Percentiles rank a stretch among this genome's conserved stretches.
phyloP scores from a whole-genome alignment of 2,888 invertebrate genomes.

The Homarus gammarus region DNA sequence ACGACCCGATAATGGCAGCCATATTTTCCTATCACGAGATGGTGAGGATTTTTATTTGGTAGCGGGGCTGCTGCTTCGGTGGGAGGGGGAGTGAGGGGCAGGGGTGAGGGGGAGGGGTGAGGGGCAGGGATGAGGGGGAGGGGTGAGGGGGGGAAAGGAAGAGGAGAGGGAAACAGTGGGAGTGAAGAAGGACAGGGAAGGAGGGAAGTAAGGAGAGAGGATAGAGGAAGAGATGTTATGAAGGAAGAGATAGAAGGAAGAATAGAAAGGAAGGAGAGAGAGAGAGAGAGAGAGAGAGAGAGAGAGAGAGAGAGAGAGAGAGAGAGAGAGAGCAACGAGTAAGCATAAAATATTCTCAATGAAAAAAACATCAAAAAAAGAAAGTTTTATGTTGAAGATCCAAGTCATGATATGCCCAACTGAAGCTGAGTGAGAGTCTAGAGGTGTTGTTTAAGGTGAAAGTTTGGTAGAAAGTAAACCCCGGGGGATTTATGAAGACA shows the following conservation, averaged over 20 bases:
- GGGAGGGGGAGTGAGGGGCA: background rate
- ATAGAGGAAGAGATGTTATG: background rate
- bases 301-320: background rate
- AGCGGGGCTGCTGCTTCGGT: background rate
- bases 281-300: background rate
- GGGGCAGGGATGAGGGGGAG: background rate
- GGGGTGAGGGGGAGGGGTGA: background rate
- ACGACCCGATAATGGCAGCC: conserved; percentile 45
- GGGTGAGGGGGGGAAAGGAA: background rate
- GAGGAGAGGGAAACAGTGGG: too few species aligned
- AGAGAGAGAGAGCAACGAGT: background rate
- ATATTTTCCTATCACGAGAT: conserved; percentile 58
- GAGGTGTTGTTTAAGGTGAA: too few species aligned
- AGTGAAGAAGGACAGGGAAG: too few species aligned
- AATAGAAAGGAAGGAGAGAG: background rate
- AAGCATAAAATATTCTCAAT: too few species aligned
- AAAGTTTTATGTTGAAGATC: too few species aligned
- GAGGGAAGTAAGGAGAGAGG: too few species aligned
- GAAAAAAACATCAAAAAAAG: too few species aligned
- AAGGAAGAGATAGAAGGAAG: background rate
- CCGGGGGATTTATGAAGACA: too few species aligned
- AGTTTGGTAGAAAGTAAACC: too few species aligned
- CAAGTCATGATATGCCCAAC: too few species aligned
- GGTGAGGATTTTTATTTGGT: conserved; percentile 52
- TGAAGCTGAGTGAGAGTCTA: too few species aligned